phyloP scores from a whole-genome alignment of 2,113 vertebrate genomes.

The Chloropsis hardwickii region DNA sequence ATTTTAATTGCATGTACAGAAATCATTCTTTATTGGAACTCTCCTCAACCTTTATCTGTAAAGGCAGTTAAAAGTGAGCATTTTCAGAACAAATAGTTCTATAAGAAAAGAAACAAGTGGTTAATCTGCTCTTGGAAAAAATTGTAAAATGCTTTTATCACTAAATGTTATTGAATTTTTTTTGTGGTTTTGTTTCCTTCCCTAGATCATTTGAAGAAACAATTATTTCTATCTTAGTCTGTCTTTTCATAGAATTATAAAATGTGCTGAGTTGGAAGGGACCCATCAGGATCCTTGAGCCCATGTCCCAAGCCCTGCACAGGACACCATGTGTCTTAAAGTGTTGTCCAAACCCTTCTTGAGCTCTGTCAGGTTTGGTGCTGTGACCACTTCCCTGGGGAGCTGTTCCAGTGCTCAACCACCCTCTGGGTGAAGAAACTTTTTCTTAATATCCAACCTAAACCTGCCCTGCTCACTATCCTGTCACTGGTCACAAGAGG shows the following conservation, averaged over 20 bases:
- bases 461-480: background rate
- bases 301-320: background rate
- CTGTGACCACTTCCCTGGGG: background rate
- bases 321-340: background rate
- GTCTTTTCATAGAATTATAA: background rate
- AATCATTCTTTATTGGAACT: background rate
- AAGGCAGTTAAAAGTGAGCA: background rate
- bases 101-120: background rate
- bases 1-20: background rate
- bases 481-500: background rate
- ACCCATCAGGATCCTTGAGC: background rate
- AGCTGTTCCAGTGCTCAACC: background rate
- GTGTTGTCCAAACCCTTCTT: background rate
- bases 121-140: background rate
- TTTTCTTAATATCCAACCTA: background rate
- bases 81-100: background rate
- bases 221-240: background rate
- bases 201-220: background rate
- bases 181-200: background rate
- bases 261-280: background rate
- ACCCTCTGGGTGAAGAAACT: background rate
- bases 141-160: background rate
- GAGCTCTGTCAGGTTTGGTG: background rate
- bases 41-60: background rate
- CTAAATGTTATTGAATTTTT: fast-evolving